phyloP scores from a whole-genome alignment of 2,888 invertebrate species.

The Acronicta leporina region DNA sequence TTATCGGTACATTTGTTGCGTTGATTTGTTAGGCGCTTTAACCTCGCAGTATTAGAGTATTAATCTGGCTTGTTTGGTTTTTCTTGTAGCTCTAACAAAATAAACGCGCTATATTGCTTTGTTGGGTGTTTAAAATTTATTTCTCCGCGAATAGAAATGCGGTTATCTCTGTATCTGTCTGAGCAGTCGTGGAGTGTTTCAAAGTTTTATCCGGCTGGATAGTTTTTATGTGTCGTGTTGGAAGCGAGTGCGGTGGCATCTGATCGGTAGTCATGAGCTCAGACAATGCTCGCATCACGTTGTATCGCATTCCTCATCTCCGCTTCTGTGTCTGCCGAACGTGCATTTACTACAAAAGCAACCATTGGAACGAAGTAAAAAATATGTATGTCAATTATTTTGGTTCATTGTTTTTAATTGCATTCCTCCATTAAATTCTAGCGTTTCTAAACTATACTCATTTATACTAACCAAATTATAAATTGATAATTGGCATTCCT shows the following conservation, averaged over 20 bases:
- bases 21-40: constrained; percentile 86
- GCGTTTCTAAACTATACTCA: too few species aligned
- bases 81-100: constrained; percentile 51
- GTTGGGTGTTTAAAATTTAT: constrained; percentile 44
- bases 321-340: constrained; percentile 63
- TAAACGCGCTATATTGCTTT: constrained; percentile 40
- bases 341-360: constrained; percentile 55
- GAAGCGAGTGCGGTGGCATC: constrained; percentile 59
- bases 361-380: constrained; percentile 39
- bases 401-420: constrained; percentile 19
- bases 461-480: background rate
- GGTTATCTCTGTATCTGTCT: constrained; percentile 55
- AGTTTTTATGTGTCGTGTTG: constrained; percentile 59
- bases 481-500: background rate
- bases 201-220: constrained; percentile 53
- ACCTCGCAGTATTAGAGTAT: constrained; percentile 74
- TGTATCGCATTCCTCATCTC: constrained; percentile 75
- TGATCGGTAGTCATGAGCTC: constrained; percentile 66
- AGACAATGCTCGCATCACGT: constrained; percentile 71
- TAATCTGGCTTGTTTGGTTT: constrained; percentile 64
- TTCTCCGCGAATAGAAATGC: constrained; percentile 46
- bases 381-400: constrained; percentile 18
- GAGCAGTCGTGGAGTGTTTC: constrained; percentile 47
- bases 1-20: constrained; percentile 86
- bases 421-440: constrained; percentile 12